Conservation (phyloP, 2,113 vertebrate species). For the Odocoileus hemionus region DNA sequence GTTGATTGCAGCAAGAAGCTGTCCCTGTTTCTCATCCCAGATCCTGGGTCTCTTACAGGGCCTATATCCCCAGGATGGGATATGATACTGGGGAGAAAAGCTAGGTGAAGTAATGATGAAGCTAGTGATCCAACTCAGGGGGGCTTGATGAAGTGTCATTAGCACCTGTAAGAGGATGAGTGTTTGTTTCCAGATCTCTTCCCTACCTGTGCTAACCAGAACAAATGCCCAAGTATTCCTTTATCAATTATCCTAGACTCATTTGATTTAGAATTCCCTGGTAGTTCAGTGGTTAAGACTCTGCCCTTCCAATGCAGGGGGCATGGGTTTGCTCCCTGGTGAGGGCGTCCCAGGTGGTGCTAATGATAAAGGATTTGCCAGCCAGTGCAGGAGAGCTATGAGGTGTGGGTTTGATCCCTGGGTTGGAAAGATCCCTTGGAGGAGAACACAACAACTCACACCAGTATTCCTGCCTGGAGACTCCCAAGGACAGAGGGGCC, state of each 20-base stretch:
- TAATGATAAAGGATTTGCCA: background rate
- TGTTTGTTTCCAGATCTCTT: background rate
- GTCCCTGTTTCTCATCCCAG: background rate
- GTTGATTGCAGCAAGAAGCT: background rate
- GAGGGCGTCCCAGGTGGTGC: accelerated
- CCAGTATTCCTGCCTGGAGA: background rate
- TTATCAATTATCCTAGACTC: background rate
- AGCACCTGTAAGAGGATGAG: too few species aligned
- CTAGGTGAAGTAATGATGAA: background rate
- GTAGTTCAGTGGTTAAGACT: background rate
- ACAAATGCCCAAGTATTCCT: background rate
- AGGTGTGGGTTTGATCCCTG: background rate
- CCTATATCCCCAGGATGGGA: background rate
- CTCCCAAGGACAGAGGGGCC: background rate
- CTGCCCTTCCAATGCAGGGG: background rate
- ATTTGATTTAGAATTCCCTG: background rate
- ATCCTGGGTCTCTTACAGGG: background rate
- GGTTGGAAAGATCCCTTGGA: background rate
- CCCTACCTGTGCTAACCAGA: background rate
- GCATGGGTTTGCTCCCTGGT: background rate
- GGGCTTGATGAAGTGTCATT: background rate
- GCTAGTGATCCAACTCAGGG: background rate
- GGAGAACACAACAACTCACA: background rate
- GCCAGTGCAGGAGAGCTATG: background rate
- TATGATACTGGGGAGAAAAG: background rate